Evolutionary conservation across 2,888 invertebrate genomes (phyloP).

Genomic region (Stictocephala bisonia): DNA sequence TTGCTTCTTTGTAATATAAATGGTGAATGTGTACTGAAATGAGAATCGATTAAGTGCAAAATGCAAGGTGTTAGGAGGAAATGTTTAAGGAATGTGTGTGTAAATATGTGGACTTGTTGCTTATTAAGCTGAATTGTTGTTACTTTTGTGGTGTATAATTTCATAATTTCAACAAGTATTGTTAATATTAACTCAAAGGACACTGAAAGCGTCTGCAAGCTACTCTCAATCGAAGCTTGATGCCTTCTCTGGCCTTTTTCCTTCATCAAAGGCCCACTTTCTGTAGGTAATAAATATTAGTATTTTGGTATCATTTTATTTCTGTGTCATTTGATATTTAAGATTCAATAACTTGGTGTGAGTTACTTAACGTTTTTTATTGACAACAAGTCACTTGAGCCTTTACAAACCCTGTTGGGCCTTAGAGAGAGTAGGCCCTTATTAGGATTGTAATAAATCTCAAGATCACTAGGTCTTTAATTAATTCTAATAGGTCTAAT

Average conservation of each 20-base stretch:
- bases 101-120: background rate
- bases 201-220: constrained; percentile 46
- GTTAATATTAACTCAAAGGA: background rate
- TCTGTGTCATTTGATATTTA: too few relatives aligned
- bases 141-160: background rate
- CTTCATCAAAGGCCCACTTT: constrained; percentile 44
- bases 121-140: constrained; percentile 14
- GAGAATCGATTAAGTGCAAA: constrained; percentile 37
- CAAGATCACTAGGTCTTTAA: too few relatives aligned
- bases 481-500: too few relatives aligned
- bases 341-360: too few relatives aligned
- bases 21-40: constrained; percentile 35
- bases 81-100: constrained; percentile 11
- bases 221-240: constrained; percentile 39
- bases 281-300: constrained; percentile 22
- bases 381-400: too few relatives aligned
- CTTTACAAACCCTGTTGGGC: too few relatives aligned
- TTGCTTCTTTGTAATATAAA: too few relatives aligned
- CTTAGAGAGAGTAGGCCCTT: too few relatives aligned
- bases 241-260: constrained; percentile 46
- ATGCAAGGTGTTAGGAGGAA: constrained; percentile 20
- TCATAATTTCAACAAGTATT: background rate
- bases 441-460: too few relatives aligned
- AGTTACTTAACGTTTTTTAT: too few relatives aligned
- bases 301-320: too few relatives aligned